Percentiles rank a stretch among this genome's conserved stretches.
Evolutionary conservation across 2,888 invertebrate species (phyloP).

Genomic region (Suillia variegata): DNA sequence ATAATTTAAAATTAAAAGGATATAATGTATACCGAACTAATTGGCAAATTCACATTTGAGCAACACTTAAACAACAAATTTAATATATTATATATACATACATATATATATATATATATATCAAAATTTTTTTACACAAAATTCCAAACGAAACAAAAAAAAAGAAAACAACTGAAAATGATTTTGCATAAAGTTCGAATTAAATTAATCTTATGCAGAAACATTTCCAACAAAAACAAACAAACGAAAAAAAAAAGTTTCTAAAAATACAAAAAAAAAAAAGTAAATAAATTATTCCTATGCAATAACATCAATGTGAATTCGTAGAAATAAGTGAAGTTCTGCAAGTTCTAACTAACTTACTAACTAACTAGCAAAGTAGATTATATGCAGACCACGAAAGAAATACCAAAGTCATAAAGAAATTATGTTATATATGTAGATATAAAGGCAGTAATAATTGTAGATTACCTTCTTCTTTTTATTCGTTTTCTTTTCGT

Average conservation of each 20-base stretch:
- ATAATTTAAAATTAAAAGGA: conserved; percentile 47
- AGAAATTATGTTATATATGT: neutral
- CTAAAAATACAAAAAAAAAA: conserved; percentile 23
- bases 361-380: neutral
- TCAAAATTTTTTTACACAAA: conserved; percentile 22
- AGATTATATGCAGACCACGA: neutral
- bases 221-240: neutral
- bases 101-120: neutral
- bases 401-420: conserved; percentile 1
- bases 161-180: conserved; percentile 6
- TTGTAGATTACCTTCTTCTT: too few species aligned
- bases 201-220: too few species aligned
- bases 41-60: conserved; percentile 29
- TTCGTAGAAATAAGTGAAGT: too few species aligned
- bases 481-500: too few species aligned
- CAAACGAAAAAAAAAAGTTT: too few species aligned
- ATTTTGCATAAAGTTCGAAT: neutral
- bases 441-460: neutral
- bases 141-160: conserved; percentile 5
- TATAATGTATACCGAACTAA: conserved; percentile 56
- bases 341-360: too few species aligned
- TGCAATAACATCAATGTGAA: too few species aligned
- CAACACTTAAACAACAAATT: neutral
- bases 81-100: neutral
- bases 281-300: too few species aligned